Conservation (phyloP, 2,797 vertebrate species). For the Acanthurus leucopareius region DNA sequence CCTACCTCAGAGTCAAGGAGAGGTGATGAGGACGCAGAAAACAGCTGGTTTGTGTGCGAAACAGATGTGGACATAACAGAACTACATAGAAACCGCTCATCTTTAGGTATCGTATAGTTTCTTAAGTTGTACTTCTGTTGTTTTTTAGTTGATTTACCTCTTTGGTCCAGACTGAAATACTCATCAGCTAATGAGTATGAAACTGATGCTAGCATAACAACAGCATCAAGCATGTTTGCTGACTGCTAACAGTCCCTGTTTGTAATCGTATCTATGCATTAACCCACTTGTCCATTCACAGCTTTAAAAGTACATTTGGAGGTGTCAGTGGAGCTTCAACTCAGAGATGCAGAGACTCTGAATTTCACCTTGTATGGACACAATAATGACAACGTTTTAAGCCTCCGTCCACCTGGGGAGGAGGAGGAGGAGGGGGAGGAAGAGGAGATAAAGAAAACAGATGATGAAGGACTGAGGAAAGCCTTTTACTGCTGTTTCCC, state of each 20-base stretch:
- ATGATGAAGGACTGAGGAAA: conserved; percentile 30
- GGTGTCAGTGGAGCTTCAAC: conserved; percentile 66
- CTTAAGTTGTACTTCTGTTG: not conserved
- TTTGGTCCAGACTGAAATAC: not conserved
- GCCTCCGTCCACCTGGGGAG: conserved; percentile 51
- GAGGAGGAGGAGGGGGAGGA: not conserved
- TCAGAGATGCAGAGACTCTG: conserved; percentile 14
- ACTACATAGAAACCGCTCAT: conserved; percentile 52
- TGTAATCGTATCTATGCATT: no score
- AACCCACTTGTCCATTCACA: conserved; percentile 38
- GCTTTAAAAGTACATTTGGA: conserved; percentile 45
- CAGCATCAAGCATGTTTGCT: not conserved
- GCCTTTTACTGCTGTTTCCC: conserved; percentile 73
- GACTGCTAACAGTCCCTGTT: not conserved
- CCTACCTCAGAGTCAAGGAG: not conserved
- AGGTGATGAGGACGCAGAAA: not conserved
- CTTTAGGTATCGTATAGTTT: conserved; percentile 70
- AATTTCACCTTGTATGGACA: conserved; percentile 69
- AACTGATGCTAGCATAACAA: not conserved
- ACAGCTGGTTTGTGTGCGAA: conserved; percentile 77
- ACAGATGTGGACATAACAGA: conserved; percentile 61
- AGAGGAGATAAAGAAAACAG: no score
- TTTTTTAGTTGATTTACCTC: not conserved
- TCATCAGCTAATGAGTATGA: not conserved
- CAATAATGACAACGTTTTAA: conserved; percentile 58